A percentile compares a stretch with the other conserved stretches of the same genome.
phyloP scores from a whole-genome alignment of 2,888 invertebrate species.

The Rhopalosiphum nymphaeae region DNA sequence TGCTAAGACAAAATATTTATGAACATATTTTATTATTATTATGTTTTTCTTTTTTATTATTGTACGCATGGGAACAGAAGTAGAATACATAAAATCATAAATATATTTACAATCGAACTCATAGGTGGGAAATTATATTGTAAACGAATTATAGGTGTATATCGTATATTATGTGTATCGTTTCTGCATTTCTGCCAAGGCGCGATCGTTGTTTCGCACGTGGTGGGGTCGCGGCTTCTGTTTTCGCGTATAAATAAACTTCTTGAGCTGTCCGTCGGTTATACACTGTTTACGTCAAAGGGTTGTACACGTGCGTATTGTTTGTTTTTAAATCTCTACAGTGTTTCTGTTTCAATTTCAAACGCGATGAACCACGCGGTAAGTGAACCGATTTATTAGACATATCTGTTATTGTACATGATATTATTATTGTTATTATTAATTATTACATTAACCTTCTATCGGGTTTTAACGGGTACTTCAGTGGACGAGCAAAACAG shows the following conservation, averaged over 20 bases:
- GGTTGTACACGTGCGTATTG: slow-evolving; percentile 19
- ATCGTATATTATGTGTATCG: slow-evolving; percentile 14
- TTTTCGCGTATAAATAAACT: slow-evolving; percentile 38
- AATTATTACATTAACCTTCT: not conserved
- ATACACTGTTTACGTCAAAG: slow-evolving; percentile 2
- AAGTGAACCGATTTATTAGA: slow-evolving; percentile 24
- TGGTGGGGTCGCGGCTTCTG: slow-evolving; percentile 28
- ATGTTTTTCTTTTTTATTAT: not conserved
- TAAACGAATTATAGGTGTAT: not conserved
- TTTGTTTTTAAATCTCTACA: not conserved
- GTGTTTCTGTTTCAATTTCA: not conserved
- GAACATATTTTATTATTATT: not conserved
- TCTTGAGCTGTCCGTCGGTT: not conserved
- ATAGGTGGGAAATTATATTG: not conserved
- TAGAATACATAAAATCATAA: not conserved
- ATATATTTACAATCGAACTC: not conserved
- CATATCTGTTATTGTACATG: not conserved
- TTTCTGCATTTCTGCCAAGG: slow-evolving; percentile 24
- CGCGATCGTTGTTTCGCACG: not conserved
- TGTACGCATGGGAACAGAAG: not conserved
- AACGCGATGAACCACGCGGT: slow-evolving; percentile 32
- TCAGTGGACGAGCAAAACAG: not conserved
- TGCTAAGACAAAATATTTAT: not conserved
- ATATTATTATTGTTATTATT: not conserved
- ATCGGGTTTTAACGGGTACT: not conserved